phyloP scores from a whole-genome alignment of 2,113 vertebrate species.

The Phrynosoma platyrhinos region DNA sequence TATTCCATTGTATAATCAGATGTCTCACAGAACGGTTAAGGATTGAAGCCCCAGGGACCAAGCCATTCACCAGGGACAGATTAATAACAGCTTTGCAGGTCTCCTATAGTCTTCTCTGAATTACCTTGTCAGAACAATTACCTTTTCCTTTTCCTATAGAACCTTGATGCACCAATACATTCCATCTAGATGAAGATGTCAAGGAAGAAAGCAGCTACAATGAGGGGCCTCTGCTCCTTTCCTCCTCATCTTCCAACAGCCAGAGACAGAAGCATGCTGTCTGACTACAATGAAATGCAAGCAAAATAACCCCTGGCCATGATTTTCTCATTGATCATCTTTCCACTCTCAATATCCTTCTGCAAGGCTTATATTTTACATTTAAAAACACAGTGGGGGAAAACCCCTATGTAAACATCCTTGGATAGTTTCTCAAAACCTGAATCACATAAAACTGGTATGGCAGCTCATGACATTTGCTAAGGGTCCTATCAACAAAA shows the following conservation, averaged over 20 bases:
- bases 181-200: background rate
- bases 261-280: too few relatives aligned
- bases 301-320: background rate
- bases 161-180: background rate
- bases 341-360: background rate
- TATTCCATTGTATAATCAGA: background rate
- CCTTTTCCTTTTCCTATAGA: background rate
- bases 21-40: background rate
- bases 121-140: conserved; percentile 10
- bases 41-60: background rate
- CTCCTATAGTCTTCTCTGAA: background rate
- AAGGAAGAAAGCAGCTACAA: background rate
- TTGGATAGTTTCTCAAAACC: background rate
- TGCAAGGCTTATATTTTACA: background rate
- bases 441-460: background rate
- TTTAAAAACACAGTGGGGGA: background rate
- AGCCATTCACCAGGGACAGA: background rate
- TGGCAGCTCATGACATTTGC: background rate
- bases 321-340: background rate
- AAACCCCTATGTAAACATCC: background rate
- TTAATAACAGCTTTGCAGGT: background rate
- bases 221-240: background rate
- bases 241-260: background rate
- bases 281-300: background rate
- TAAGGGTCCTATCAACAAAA: background rate